Evolutionary conservation across 2,113 vertebrate species (phyloP), one percentile per base, ranked within the genome.

Genomic region (Salminus brasiliensis): DNA sequence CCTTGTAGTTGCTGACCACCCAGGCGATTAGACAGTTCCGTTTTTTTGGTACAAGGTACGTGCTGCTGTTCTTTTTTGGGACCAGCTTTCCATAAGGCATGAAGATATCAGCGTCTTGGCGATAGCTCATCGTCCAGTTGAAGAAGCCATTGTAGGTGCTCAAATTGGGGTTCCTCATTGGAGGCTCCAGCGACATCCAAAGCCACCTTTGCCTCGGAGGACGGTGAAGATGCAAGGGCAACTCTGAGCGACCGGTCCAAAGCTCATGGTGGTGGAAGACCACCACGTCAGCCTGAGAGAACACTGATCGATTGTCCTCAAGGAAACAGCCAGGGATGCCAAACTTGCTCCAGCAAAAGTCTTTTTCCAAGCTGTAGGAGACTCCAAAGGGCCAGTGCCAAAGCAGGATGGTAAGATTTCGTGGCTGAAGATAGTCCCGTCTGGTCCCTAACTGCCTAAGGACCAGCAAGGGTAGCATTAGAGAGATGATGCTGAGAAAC

Each of bases 121-220:
- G 92, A 87, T 96, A 98, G 62, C 89, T 96, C 93, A 97, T 93
- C 0, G 95, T 96, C 96, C 94, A 96, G 85, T 97, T 97, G 88
- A 97, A 97, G 41, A 94, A 75, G 12, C 93, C 88, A 0, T 90
- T 89, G 83, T 94, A 85, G 10, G 25, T 78, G 0, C 1, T 13
- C 1, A 96, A 87, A 36, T 88, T 92, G 0, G 30, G 85, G 1
- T 91, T 94, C 83, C 95, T 88, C 76, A 87, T 84, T 0, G 96
- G 97, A 0, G 96, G 95, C 76, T 98, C 97, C 87, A 98, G 49
- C 2, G 94, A 95, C 6, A 94, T 70, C 97, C 96, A 98, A 11
- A 97, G 89, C 97, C 97, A 98, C 67, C 82, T 93, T 87, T 98
- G 97, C 1, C 88, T 86, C 0, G 0, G 69, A 0, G 88, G 91